Conservation (phyloP, 2,113 vertebrate genomes). For the Hippolais icterina region DNA sequence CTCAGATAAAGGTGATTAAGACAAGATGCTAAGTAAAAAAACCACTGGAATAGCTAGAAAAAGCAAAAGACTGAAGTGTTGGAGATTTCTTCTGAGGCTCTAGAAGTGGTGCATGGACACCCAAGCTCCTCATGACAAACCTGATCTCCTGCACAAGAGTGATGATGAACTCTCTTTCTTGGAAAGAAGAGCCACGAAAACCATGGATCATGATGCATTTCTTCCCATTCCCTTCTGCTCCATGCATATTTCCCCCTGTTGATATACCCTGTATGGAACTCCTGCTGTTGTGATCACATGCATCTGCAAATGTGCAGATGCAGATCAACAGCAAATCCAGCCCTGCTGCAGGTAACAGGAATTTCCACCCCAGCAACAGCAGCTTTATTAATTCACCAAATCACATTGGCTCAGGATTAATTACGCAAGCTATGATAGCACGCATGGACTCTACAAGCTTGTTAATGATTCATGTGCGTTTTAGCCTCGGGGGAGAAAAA, state of each 20-base stretch:
- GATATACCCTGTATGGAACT: background rate
- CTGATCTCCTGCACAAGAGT: background rate
- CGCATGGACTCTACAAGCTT: background rate
- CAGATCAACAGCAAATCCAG: slow-evolving; percentile 26
- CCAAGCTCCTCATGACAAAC: background rate
- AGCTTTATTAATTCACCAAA: slow-evolving; percentile 32
- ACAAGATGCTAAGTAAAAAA: background rate
- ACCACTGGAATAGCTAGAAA: accelerated
- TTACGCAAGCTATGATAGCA: slow-evolving; percentile 25
- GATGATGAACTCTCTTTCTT: background rate
- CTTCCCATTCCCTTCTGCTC: background rate
- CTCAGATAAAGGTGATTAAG: background rate
- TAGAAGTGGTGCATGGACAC: background rate
- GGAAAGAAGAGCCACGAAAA: background rate
- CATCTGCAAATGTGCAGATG: background rate
- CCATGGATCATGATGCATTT: background rate
- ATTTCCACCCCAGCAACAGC: slow-evolving; percentile 59
- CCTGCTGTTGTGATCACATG: background rate
- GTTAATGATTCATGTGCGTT: slow-evolving; percentile 54
- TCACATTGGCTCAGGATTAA: slow-evolving; percentile 42
- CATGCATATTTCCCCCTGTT: background rate
- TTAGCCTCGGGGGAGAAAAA: slow-evolving; percentile 39
- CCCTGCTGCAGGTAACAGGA: slow-evolving; percentile 52
- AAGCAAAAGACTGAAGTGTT: background rate
- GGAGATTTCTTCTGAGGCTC: background rate